phyloP scores from a whole-genome alignment of 2,113 vertebrate species.

The Thamnaconus septentrionalis region DNA sequence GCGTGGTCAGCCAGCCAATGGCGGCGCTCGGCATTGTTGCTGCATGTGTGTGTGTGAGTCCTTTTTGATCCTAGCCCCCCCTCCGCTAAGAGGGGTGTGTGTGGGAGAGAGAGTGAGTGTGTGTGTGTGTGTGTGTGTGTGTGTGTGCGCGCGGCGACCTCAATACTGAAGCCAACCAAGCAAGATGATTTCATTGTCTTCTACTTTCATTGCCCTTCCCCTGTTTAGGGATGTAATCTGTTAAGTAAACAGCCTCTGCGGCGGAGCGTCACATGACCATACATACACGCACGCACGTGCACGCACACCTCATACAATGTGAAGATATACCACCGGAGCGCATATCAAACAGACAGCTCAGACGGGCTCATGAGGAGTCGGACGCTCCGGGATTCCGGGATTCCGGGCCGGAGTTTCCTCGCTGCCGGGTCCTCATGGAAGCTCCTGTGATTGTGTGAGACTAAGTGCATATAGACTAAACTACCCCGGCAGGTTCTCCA shows the following conservation, averaged over 20 bases:
- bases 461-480: conserved; percentile 54
- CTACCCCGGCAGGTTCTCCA: conserved; percentile 50
- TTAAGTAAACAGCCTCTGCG: conserved; percentile 34
- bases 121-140: conserved; percentile 28
- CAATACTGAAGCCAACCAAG: conserved; percentile 57
- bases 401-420: conserved; percentile 52
- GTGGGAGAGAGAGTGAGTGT: not conserved
- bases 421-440: conserved; percentile 30
- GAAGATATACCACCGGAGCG: not conserved
- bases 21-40: conserved; percentile 54
- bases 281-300: conserved; percentile 1
- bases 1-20: conserved; percentile 69
- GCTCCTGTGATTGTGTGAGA: conserved; percentile 45
- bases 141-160: conserved; percentile 30
- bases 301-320: conserved; percentile 15
- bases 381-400: no score
- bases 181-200: conserved; percentile 66
- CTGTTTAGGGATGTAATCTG: conserved; percentile 46
- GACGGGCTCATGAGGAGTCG: not conserved
- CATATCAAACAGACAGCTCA: conserved; percentile 40
- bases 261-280: conserved; percentile 1
- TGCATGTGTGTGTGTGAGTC: conserved; percentile 15
- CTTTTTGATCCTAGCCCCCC: no score
- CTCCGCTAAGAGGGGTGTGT: no score
- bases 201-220: conserved; percentile 34